phyloP scores from a whole-genome alignment of 2,888 invertebrate species.

The Tanypteryx hageni region DNA sequence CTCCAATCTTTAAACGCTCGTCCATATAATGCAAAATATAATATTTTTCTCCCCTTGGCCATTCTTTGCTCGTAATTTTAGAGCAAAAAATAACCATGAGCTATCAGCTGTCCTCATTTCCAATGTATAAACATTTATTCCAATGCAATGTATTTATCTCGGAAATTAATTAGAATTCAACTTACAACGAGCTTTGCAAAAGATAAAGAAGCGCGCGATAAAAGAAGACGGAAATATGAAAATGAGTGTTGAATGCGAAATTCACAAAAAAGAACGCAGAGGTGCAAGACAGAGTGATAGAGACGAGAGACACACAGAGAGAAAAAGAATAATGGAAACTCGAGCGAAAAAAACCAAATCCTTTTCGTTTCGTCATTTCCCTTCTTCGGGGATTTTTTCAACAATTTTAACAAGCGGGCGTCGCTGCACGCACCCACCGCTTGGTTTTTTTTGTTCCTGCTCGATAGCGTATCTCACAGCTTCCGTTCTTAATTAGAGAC shows the following conservation, averaged over 20 bases:
- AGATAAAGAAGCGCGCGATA: neutral
- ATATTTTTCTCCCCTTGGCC: too few species aligned
- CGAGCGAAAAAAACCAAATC: neutral
- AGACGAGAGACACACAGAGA: neutral
- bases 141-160: neutral
- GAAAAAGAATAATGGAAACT: neutral
- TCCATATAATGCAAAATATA: too few species aligned
- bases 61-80: neutral
- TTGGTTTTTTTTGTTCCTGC: conserved; percentile 40
- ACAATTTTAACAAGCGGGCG: conserved; percentile 19
- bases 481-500: conserved; percentile 55
- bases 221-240: neutral
- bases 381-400: neutral
- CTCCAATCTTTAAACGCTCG: neutral
- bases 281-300: neutral
- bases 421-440: neutral
- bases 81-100: neutral
- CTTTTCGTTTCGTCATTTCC: conserved; percentile 32
- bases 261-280: neutral
- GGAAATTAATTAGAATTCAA: neutral
- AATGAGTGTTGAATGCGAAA: conserved; percentile 2
- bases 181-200: neutral
- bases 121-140: too few species aligned
- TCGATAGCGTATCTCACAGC: conserved; percentile 58
- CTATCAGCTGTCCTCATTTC: neutral